Evolutionary conservation across 2,113 vertebrate species (phyloP), one percentile per base, ranked within the genome.

Genomic region (Thymallus thymallus): DNA sequence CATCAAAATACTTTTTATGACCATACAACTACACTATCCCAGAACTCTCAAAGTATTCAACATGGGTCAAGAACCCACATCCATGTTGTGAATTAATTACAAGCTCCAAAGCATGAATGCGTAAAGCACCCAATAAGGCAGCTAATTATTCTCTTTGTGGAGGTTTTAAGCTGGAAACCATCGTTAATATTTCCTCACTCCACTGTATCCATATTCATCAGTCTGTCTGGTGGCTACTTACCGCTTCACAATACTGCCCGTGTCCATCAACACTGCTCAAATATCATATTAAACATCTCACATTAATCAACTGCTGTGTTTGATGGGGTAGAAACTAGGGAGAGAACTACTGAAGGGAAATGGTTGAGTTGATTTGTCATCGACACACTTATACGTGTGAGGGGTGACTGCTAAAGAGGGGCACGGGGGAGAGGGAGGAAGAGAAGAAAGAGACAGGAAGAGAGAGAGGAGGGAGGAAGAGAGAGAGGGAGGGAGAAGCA

Each of bases 141-240:
- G 22, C 29, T 30, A 64, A 24, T 29, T 16, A n/a, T 24, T 64
- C 16, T 23, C 10, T 60, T 60, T 60, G 56, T 9, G 56, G n/a
- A 64, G 62, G 26, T 13, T 29, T 29, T 14, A 12, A 23, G 4
- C 62, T 64, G 62, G 13, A 64, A 66, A 29, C 13, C 4, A 24
- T n/a, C 6, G 29, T 66, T 32, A 32, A 66, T 66, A 20, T 66
- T 66, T 66, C 64, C 64, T 66, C 30, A 1, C 56, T 60, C 56
- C 56, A 26, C 71, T 18, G 7, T 7, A 65, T 73, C 71, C 71
- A 73, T 73, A 64, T 73, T 73, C 71, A 73, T 64, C 51, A 73
- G 71, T 16, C 41, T 46, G 14, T 14, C 62, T 64, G 48, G 48
- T 18, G 14, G 14, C 22, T 23, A 62, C 12, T 10, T 29, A n/a